Base-by-base conservation (phyloP, 2,888 invertebrate species). In the Melanostoma mellinum region DNA sequence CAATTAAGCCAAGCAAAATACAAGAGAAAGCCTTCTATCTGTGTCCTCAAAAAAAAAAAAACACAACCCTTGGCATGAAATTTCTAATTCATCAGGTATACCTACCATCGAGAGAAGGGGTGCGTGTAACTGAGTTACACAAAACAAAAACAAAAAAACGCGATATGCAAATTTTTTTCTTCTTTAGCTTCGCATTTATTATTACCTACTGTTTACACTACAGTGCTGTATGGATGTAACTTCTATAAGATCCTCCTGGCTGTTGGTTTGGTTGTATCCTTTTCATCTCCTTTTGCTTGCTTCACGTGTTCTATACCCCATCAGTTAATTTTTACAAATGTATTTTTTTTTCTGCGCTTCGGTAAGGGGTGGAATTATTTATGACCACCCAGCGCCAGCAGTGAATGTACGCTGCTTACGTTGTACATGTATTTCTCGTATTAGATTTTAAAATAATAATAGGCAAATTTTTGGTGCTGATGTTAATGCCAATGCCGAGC, bases 291-390 rank as follows among this genome's bases (percentile, higher is more conserved):
- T 58, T 53, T 9, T 61, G 63, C 71, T 71, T 71, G 79, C 71
- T 71, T 74, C 40, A 69, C 55, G 69, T 79, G 20, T 20, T 20
- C 20, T 20, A 20, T 20, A 84, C 79, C 84, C 84, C 84, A 84
- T 84, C 84, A 79, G 84, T 84, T 84, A 84, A 84, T 84, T 84
- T 84, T 84, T 84, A 84, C 84, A 84, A 84, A 84, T 84, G 84
- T 79, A 75, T 69, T 67, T 78, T 76, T 46, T 71, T 50, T 61
- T 40, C 33, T 50, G 58, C 50, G n/a, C 79, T 60, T 60, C 20
- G 67, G 78, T 79, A 79, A 79, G 84, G 82, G 84, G 84, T 84
- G 79, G 84, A 84, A 84, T 84, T 75, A 79, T 84, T 84, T 84
- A 84, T 84, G 84, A 67, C 79, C 84, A 84, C 79, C 84, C 74